Conservation (phyloP, 2,113 vertebrate species). For the Falcunculus frontatus region DNA sequence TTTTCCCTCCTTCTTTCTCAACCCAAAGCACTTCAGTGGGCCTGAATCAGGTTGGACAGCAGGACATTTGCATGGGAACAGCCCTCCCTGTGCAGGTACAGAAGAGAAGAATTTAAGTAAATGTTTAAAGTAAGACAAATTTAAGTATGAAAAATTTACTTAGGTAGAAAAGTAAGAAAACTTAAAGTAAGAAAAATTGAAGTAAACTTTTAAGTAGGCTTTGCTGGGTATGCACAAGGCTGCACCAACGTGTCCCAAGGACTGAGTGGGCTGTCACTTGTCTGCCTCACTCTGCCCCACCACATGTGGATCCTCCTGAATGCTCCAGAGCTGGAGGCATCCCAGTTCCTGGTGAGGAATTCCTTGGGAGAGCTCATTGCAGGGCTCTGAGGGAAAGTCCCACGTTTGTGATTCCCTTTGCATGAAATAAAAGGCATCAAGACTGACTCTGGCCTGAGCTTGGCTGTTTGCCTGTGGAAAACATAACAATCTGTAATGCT, state of each 20-base stretch:
- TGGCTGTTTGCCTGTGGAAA: slow-evolving; percentile 17
- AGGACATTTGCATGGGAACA: not conserved
- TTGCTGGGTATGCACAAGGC: not conserved
- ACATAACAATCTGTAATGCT: not conserved
- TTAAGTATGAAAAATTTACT: too few species aligned
- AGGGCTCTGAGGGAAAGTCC: not conserved
- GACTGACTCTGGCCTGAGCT: not conserved
- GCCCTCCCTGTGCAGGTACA: not conserved
- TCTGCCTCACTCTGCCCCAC: not conserved
- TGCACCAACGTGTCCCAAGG: fast-evolving
- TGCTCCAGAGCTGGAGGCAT: not conserved
- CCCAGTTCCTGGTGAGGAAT: not conserved
- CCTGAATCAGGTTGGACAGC: fast-evolving
- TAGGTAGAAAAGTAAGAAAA: too few species aligned
- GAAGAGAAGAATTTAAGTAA: not conserved
- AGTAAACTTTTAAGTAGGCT: not conserved
- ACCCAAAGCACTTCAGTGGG: not conserved
- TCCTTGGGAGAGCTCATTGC: fast-evolving
- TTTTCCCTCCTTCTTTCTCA: not conserved
- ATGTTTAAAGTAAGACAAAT: not conserved
- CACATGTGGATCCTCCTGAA: not conserved
- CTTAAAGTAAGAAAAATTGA: not conserved
- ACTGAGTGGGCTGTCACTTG: not conserved
- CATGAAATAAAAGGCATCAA: not conserved
- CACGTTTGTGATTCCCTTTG: not conserved